These are phyloP conservation scores for Macrosiphum euphorbiae DNA, from an alignment of 2,888 invertebrate genomes.

Conservation along the genomic window DNA sequence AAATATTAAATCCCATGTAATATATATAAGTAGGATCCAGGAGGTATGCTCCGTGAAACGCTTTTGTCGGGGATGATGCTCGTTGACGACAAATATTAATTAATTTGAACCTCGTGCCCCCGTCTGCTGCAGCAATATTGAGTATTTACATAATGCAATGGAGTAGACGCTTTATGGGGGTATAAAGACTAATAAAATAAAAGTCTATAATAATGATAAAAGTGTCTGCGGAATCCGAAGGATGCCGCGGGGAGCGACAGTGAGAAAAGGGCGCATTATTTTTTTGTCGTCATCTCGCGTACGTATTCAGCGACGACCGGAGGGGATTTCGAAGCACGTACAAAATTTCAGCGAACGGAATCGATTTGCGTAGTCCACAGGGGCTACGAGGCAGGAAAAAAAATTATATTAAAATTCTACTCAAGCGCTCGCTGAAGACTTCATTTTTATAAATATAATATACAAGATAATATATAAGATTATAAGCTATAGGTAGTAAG, in stretches of 20 bases:
- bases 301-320: not conserved
- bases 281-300: not conserved
- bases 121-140: not conserved
- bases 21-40: not conserved
- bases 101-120: not conserved
- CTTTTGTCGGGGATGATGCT: not conserved
- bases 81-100: slow-evolving; percentile 13
- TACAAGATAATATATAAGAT: not conserved
- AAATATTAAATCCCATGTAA: not conserved
- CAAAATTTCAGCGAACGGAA: slow-evolving; percentile 18
- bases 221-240: slow-evolving; percentile 35
- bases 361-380: slow-evolving; percentile 27
- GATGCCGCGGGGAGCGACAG: not conserved
- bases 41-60: not conserved
- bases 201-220: slow-evolving; percentile 40
- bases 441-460: not conserved
- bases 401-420: slow-evolving; percentile 36
- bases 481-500: too few relatives aligned
- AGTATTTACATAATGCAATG: slow-evolving; percentile 21
- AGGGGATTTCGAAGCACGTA: slow-evolving; percentile 27
- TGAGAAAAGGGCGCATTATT: not conserved
- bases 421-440: not conserved
- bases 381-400: not conserved
- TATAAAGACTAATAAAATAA: slow-evolving; percentile 41
- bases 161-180: not conserved